phyloP scores from a whole-genome alignment of 2,797 vertebrate species.

The Acanthurus tractus region DNA sequence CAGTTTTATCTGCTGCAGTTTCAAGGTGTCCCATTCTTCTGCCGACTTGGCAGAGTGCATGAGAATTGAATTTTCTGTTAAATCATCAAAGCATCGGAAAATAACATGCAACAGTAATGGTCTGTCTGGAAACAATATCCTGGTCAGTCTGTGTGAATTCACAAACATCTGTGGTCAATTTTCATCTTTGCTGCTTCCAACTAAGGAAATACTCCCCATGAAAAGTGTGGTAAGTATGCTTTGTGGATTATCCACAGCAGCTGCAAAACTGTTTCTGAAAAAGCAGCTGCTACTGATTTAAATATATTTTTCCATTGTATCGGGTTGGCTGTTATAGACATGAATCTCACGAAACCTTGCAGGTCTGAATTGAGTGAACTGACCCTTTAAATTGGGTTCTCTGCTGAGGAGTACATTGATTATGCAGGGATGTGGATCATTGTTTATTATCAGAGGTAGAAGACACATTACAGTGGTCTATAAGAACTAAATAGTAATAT shows the following conservation, averaged over 20 bases:
- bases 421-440: conserved; percentile 44
- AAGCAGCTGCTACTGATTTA: not conserved
- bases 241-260: conserved; percentile 9
- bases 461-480: conserved; percentile 26
- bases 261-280: conserved; percentile 6
- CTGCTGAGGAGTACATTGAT: conserved; percentile 41
- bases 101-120: not conserved
- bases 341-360: conserved; percentile 42
- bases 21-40: conserved; percentile 24
- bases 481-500: not conserved
- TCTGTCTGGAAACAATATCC: conserved; percentile 18
- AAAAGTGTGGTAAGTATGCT: conserved; percentile 5
- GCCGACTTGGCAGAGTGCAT: not conserved
- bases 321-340: conserved; percentile 24
- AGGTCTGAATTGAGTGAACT: conserved; percentile 45
- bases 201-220: not conserved
- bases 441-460: conserved; percentile 44
- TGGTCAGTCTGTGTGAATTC: conserved; percentile 18
- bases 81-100: conserved; percentile 16
- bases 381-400: conserved; percentile 42
- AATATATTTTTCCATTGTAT: conserved; percentile 9
- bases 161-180: conserved; percentile 11
- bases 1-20: conserved; percentile 34
- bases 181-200: conserved; percentile 15
- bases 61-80: conserved; percentile 13